Percentiles rank a stretch among this genome's conserved stretches.
Evolutionary conservation across 2,888 invertebrate genomes (phyloP).

Genomic region (Lymantria dispar): DNA sequence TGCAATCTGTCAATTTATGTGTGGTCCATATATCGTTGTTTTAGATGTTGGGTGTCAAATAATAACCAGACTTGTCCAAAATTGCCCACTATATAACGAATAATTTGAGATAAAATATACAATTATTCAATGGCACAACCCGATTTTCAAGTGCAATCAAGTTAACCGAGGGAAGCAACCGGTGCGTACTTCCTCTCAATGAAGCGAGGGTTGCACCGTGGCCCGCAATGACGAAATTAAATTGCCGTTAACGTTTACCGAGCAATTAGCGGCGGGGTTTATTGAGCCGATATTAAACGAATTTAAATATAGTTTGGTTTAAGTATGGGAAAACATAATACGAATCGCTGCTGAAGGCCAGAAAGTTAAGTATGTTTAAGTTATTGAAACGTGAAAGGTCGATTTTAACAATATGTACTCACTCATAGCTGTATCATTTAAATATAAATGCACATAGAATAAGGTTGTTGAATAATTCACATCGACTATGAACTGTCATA

Average conservation of each 20-base stretch:
- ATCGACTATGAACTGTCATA: slow-evolving; percentile 6
- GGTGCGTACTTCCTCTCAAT: slow-evolving; percentile 52
- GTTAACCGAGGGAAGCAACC: slow-evolving; percentile 50
- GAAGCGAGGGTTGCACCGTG: slow-evolving; percentile 32
- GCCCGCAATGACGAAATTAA: slow-evolving; percentile 48
- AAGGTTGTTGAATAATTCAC: slow-evolving; percentile 14
- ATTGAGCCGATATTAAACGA: slow-evolving; percentile 48
- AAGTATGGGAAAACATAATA: slow-evolving; percentile 52
- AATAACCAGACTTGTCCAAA: too few species aligned
- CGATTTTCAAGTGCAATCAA: slow-evolving; percentile 33
- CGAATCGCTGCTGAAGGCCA: slow-evolving; percentile 43
- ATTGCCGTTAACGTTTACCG: slow-evolving; percentile 51
- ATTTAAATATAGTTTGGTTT: slow-evolving; percentile 44
- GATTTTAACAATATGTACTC: slow-evolving; percentile 23
- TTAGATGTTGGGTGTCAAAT: too few species aligned
- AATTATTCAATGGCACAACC: neutral
- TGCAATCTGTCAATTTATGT: too few species aligned
- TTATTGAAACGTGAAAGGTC: slow-evolving; percentile 51
- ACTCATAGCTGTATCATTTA: slow-evolving; percentile 7
- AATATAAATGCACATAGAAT: slow-evolving; percentile 17
- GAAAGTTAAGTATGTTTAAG: slow-evolving; percentile 29
- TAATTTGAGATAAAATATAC: too few species aligned
- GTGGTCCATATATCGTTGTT: too few species aligned
- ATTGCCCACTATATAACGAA: too few species aligned
- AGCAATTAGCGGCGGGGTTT: slow-evolving; percentile 54